A percentile compares a stretch with the other conserved stretches of the same genome.
phyloP scores from a whole-genome alignment of 2,113 vertebrate species.

The Vombatus ursinus region DNA sequence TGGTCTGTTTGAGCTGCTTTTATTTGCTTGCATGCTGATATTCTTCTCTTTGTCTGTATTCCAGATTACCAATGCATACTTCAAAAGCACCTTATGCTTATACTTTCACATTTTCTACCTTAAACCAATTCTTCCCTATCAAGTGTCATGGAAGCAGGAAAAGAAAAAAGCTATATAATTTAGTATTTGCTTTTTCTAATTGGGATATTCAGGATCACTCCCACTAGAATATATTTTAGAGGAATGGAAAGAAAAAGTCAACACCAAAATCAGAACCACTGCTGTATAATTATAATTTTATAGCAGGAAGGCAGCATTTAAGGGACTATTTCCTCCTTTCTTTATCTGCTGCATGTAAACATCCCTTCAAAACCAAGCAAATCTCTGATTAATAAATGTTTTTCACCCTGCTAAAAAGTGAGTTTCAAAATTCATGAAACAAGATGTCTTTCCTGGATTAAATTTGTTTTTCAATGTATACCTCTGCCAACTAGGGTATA shows the following conservation, averaged over 20 bases:
- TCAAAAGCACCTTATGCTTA: not conserved
- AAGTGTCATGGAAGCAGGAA: not conserved
- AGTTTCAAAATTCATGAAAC: constrained; percentile 14
- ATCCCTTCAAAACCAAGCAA: constrained; percentile 33
- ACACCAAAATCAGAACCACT: not conserved
- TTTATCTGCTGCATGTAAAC: constrained; percentile 39
- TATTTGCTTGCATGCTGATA: not conserved
- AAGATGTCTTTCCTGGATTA: constrained; percentile 35
- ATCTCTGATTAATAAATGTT: constrained; percentile 44
- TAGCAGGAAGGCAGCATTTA: not conserved
- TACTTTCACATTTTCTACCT: not conserved
- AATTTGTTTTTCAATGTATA: constrained; percentile 30
- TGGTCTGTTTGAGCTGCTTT: constrained; percentile 4
- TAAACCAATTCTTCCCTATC: not conserved
- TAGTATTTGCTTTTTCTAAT: constrained; percentile 15
- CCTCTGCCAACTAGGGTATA: constrained; percentile 38
- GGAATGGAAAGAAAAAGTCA: not conserved
- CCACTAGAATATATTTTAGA: constrained; percentile 16
- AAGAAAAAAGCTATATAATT: not conserved
- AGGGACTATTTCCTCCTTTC: not conserved
- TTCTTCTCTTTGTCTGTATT: not conserved
- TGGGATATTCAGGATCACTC: not conserved
- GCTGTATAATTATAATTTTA: not conserved
- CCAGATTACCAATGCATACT: not conserved
- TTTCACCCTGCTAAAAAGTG: not conserved